These are phyloP conservation scores for Rhombomys opimus DNA, from an alignment of 2,113 vertebrate genomes.

Conservation along the genomic window DNA sequence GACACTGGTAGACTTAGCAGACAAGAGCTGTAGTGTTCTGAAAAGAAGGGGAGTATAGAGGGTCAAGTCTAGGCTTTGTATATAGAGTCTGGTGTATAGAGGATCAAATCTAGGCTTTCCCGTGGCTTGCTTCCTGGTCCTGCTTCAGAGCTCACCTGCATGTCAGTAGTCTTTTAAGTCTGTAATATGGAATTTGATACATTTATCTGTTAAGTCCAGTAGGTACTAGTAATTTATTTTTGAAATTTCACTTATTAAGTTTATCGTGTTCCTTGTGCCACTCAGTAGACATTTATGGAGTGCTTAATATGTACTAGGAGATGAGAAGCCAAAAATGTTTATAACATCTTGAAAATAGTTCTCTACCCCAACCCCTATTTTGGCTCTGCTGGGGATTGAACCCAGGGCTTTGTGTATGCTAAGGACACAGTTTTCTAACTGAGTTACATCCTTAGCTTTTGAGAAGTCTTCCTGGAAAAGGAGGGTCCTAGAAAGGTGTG, in stretches of 20 bases:
- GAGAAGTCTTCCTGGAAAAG: conserved; percentile 1
- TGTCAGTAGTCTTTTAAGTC: neutral
- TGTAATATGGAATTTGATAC: neutral
- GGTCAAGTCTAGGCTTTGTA: neutral
- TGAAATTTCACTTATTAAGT: conserved; percentile 4
- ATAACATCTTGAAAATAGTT: neutral
- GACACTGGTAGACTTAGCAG: conserved; percentile 36
- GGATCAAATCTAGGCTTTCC: neutral
- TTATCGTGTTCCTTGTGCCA: conserved; percentile 33
- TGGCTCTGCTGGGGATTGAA: neutral
- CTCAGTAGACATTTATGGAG: conserved; percentile 22
- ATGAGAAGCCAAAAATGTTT: neutral
- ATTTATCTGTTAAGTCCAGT: conserved; percentile 2
- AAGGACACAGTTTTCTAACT: neutral
- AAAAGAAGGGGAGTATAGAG: conserved; percentile 22
- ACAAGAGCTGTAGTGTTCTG: neutral
- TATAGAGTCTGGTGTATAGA: neutral
- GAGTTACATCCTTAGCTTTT: neutral
- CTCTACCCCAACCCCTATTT: neutral
- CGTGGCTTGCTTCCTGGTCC: neutral
- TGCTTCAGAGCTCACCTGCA: neutral
- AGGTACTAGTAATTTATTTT: neutral
- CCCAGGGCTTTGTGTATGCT: neutral
- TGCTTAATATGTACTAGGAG: neutral
- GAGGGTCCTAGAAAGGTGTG: neutral